Base-by-base conservation (phyloP, 2,888 invertebrate species). In the Eledone cirrhosa region DNA sequence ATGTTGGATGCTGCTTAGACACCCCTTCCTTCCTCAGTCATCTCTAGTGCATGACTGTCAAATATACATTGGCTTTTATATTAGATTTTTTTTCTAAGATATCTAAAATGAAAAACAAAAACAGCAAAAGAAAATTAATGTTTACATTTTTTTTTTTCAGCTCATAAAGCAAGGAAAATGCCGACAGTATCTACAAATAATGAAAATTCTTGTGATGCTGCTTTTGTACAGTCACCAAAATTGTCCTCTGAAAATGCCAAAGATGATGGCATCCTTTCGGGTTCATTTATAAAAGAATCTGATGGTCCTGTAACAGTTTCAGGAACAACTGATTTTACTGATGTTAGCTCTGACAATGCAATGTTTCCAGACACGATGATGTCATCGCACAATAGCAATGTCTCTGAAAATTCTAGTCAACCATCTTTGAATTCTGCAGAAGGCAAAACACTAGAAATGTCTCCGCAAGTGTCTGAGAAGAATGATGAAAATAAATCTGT, bases 341-440 rank as follows among this genome's bases (percentile, higher is more conserved):
- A 47, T 81, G n/a, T 80, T 83, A 13, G 83, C 84, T 87, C 86
- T 63, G 88, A 88, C 63, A 87, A 88, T 81, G 87, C 88, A 13
- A 85, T 88, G 85, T 88, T 88, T 81, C 88, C 87, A 5, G 88
- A 88, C 77, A 77, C 79, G 16, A 80, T 82, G 29, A 69, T 69
- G 19, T 19, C 16, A 29, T 29, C 22, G 22, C 7, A 22, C 29
- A 69, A 2, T 16, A 41, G 33, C 8, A 69, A 31, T 1, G 22
- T 16, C 7, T n/a, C 29, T 69, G 16, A 31, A 33, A 59, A 41
- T 27, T 31, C 41, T 76, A 48, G 41, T 19, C 31, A 69, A 31
- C 22, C 69, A 8, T 27, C n/a, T 14, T 47, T 29, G 14, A 33
- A n/a, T 27, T 69, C 53, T 2, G 53, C 69, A 5, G 72, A 67